Conservation (phyloP, 2,888 invertebrate species). For the Kuschelorhynchus macadamiae region DNA sequence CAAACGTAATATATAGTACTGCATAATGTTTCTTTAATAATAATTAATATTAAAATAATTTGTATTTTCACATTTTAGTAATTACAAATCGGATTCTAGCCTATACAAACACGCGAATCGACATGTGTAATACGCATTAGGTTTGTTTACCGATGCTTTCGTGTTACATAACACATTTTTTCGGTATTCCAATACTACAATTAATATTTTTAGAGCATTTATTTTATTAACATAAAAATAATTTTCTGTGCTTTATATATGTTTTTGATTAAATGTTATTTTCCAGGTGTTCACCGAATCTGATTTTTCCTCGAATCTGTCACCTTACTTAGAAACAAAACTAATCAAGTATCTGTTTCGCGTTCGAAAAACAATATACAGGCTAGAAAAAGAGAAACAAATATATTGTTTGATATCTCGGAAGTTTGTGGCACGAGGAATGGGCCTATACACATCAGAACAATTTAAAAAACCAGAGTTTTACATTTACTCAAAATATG, state of each 20-base stretch:
- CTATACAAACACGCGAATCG: too few species aligned
- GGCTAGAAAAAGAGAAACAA: constrained; percentile 53
- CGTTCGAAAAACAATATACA: constrained; percentile 49
- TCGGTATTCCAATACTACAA: too few species aligned
- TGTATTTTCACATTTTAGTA: too few species aligned
- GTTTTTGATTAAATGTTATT: neutral
- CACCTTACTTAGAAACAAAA: constrained; percentile 23
- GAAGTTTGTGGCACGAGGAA: constrained; percentile 74
- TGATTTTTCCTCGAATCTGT: constrained; percentile 68
- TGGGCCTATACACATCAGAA: constrained; percentile 74
- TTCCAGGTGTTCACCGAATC: constrained; percentile 74
- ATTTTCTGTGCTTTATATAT: neutral
- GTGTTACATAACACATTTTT: neutral
- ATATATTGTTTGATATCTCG: constrained; percentile 59
- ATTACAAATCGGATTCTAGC: too few species aligned
- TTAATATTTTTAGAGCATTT: too few species aligned
- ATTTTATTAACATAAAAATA: neutral
- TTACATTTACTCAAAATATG: constrained; percentile 70
- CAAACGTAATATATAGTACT: too few species aligned
- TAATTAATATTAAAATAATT: too few species aligned
- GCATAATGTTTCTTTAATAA: too few species aligned
- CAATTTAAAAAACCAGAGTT: constrained; percentile 72
- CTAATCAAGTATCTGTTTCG: constrained; percentile 16
- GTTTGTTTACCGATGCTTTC: too few species aligned
- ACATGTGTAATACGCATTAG: too few species aligned